Conservation (phyloP, 2,797 vertebrate species). For the Mus minutoides region DNA sequence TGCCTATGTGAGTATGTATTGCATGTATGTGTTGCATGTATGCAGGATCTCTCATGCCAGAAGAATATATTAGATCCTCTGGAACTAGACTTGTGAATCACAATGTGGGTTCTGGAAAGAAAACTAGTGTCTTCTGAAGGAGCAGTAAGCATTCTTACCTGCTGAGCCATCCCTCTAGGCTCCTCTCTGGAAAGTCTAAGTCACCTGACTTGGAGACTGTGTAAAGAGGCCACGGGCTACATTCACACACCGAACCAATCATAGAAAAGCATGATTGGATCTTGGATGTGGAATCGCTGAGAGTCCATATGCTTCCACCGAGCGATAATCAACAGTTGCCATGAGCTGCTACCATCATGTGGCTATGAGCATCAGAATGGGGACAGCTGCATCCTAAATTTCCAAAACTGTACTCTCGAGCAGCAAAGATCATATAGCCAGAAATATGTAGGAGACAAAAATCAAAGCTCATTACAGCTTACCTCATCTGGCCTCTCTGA, state of each 20-base stretch:
- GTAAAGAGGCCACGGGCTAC: not conserved
- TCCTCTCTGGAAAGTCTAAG: not conserved
- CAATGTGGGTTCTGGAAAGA: not conserved
- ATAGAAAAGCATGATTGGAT: no score
- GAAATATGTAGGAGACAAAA: fast-evolving
- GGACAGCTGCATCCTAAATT: no score
- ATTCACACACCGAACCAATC: no score
- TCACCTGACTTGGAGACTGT: not conserved
- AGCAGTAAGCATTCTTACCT: not conserved
- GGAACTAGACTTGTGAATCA: not conserved
- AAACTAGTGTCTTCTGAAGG: not conserved
- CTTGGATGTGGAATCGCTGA: not conserved
- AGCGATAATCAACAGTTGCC: fast-evolving
- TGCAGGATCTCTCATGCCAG: not conserved
- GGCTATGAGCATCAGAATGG: fast-evolving
- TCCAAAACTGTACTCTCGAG: not conserved
- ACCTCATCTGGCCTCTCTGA: not conserved
- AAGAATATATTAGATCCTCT: not conserved
- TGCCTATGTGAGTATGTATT: no score
- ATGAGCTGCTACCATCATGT: not conserved
- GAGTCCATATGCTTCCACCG: no score
- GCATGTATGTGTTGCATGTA: not conserved
- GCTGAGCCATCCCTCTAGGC: not conserved
- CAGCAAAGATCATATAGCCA: not conserved
- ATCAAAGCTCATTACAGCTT: fast-evolving